phyloP scores from a whole-genome alignment of 2,888 invertebrate genomes.

The Drosophila falleni region DNA sequence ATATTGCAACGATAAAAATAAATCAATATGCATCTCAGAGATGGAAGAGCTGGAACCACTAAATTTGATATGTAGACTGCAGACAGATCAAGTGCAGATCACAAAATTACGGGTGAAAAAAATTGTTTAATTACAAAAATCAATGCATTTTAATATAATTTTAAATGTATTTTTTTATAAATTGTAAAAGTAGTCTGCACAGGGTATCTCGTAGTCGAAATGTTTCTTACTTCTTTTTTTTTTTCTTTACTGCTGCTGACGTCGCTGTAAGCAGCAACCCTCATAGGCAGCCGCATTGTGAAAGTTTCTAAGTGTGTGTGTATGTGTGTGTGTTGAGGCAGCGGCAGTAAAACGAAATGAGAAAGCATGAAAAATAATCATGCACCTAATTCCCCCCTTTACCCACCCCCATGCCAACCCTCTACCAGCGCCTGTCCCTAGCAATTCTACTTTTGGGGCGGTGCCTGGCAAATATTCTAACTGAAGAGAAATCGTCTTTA shows the following conservation, averaged over 20 bases:
- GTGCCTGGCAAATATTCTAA: conserved; percentile 72
- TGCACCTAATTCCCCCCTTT: conserved; percentile 37
- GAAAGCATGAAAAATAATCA: conserved; percentile 79
- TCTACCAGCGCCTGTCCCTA: not conserved
- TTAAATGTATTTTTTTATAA: too few species aligned
- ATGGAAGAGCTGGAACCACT: too few species aligned
- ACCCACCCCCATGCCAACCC: not conserved
- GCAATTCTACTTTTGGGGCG: conserved; percentile 64
- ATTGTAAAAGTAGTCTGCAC: too few species aligned
- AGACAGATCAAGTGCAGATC: too few species aligned
- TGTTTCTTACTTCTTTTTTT: not conserved
- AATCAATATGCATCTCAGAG: too few species aligned
- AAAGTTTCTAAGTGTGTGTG: conserved; percentile 56
- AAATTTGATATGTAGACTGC: too few species aligned
- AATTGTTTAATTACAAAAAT: too few species aligned
- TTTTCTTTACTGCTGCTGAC: conserved; percentile 23
- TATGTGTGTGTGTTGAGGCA: conserved; percentile 26
- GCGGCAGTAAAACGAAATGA: conserved; percentile 74
- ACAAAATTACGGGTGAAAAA: too few species aligned
- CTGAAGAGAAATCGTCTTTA: conserved; percentile 57
- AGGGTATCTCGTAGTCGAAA: not conserved
- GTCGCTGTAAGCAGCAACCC: conserved; percentile 58
- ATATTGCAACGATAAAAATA: not conserved
- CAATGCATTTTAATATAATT: too few species aligned
- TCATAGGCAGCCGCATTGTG: conserved; percentile 66